Conservation (phyloP, 2,888 invertebrate genomes). For the Drosophila ezoana region DNA sequence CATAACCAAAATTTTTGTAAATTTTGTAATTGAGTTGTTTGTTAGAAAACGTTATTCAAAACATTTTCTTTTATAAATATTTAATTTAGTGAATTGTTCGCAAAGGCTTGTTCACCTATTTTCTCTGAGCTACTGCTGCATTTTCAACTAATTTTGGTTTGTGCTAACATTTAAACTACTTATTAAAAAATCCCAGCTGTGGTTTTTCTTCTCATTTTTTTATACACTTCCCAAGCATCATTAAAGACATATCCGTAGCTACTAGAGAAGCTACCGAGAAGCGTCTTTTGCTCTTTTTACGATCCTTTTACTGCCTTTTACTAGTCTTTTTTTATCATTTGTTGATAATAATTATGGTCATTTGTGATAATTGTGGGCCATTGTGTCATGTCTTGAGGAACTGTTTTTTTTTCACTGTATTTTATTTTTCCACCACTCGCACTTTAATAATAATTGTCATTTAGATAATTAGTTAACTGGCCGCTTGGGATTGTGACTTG, state of each 20-base stretch:
- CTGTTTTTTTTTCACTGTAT: conserved; percentile 25
- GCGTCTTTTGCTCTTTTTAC: conserved; percentile 46
- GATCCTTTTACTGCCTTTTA: conserved; percentile 53
- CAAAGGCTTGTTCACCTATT: not conserved
- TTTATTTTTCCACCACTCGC: conserved; percentile 33
- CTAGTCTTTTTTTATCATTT: conserved; percentile 57
- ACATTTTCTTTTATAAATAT: too few relatives aligned
- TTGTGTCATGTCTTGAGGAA: conserved; percentile 60
- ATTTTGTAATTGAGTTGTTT: too few relatives aligned
- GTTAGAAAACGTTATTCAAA: too few relatives aligned
- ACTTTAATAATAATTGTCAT: conserved; percentile 77
- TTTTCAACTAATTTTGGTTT: conserved; percentile 44
- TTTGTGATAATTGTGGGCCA: conserved; percentile 79
- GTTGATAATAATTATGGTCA: conserved; percentile 81
- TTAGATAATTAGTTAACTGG: conserved; percentile 76
- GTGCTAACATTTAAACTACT: conserved; percentile 49
- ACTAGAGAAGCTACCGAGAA: conserved; percentile 27
- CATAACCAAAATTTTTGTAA: too few relatives aligned
- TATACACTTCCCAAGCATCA: conserved; percentile 36
- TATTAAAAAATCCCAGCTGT: conserved; percentile 13
- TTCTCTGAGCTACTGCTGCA: not conserved
- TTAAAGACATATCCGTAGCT: conserved; percentile 30
- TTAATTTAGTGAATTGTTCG: too few relatives aligned
- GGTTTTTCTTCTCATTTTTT: conserved; percentile 7
- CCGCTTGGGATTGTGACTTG: conserved; percentile 41